phyloP scores from a whole-genome alignment of 2,888 invertebrate species.

The Coenonympha arcania region DNA sequence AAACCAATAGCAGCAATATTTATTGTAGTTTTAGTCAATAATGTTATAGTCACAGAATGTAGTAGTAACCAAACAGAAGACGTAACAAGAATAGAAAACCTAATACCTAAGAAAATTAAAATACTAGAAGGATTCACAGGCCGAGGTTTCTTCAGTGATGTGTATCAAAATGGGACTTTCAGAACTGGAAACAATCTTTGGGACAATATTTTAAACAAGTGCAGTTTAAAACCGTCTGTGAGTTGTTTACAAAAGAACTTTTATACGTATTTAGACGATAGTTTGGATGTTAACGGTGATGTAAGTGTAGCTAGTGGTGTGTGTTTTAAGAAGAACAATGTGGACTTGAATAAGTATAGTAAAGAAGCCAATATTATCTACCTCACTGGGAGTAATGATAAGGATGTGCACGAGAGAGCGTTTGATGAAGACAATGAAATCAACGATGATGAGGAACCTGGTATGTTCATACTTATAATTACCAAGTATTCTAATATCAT shows the following conservation, averaged over 20 bases:
- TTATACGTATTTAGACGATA: constrained; percentile 80
- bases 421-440: constrained; percentile 59
- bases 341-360: constrained; percentile 73
- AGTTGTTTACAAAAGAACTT: constrained; percentile 85
- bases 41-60: constrained; percentile 38
- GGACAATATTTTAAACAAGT: constrained; percentile 82
- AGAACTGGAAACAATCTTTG: constrained; percentile 79
- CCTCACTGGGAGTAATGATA: constrained; percentile 52
- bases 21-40: constrained; percentile 44
- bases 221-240: constrained; percentile 77
- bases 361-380: constrained; percentile 70
- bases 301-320: constrained; percentile 78
- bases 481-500: background rate
- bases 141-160: constrained; percentile 50
- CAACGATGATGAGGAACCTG: constrained; percentile 53
- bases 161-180: constrained; percentile 65
- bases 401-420: constrained; percentile 35
- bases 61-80: constrained; percentile 40
- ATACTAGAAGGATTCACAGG: constrained; percentile 54
- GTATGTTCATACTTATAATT: constrained; percentile 33
- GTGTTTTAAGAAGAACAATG: constrained; percentile 77
- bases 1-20: constrained; percentile 34
- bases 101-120: constrained; percentile 49
- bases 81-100: constrained; percentile 34
- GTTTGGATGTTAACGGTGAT: constrained; percentile 77